Percentiles rank a stretch among this genome's conserved stretches.
phyloP scores from a whole-genome alignment of 2,797 vertebrate genomes.

The Rhynchonycteris naso region DNA sequence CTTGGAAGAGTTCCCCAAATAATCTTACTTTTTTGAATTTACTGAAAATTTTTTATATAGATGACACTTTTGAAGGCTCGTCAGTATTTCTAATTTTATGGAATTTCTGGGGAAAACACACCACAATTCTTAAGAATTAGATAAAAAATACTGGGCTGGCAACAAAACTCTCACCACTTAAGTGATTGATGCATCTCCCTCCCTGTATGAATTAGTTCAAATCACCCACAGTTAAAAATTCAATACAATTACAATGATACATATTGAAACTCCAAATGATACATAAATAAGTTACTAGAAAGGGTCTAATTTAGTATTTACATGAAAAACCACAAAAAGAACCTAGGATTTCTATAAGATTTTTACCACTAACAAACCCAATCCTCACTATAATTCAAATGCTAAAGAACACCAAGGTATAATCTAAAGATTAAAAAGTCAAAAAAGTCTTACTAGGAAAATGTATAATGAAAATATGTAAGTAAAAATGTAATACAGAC shows the following conservation, averaged over 20 bases:
- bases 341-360: neutral
- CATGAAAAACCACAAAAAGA: neutral
- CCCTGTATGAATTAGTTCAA: neutral
- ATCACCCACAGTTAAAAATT: neutral
- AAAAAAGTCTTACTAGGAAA: constrained; percentile 34
- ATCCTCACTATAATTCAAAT: constrained; percentile 26
- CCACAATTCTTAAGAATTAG: neutral
- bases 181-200: neutral
- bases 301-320: neutral
- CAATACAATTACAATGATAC: neutral
- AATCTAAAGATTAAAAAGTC: constrained; percentile 35
- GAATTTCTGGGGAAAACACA: constrained; percentile 1
- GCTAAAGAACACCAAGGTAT: neutral
- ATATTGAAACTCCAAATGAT: neutral
- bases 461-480: constrained; percentile 7
- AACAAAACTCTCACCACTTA: neutral
- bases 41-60: neutral
- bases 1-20: neutral
- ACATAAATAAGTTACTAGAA: neutral
- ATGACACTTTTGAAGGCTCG: neutral
- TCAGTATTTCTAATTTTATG: constrained; percentile 22
- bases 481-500: neutral
- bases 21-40: constrained; percentile 28
- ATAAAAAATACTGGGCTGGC: neutral
- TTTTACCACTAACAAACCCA: neutral